phyloP scores from a whole-genome alignment of 2,797 vertebrate species.

The Spinibarbus caldwelli region DNA sequence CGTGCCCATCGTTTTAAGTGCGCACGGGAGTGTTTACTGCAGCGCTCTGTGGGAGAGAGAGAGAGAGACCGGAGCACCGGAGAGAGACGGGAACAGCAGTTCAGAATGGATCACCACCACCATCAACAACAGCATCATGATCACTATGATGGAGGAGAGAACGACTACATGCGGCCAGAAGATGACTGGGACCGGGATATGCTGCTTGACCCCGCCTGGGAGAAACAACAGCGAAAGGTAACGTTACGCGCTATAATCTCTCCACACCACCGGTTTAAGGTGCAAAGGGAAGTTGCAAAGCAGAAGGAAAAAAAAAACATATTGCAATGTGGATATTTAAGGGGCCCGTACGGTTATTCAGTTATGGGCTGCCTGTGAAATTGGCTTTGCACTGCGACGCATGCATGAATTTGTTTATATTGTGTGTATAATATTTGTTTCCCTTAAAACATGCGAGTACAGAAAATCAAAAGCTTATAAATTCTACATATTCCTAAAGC shows the following conservation, averaged over 20 bases:
- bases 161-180: slow-evolving; percentile 85
- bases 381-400: not conserved
- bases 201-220: slow-evolving; percentile 92
- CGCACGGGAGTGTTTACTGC: slow-evolving; percentile 69
- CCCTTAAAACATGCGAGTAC: not conserved
- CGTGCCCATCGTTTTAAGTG: slow-evolving; percentile 72
- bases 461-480: not conserved
- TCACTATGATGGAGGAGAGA: slow-evolving; percentile 79
- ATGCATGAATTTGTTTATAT: not conserved
- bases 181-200: slow-evolving; percentile 92
- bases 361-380: not conserved
- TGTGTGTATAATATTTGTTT: not conserved
- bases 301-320: not conserved
- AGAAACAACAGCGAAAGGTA: slow-evolving; percentile 92
- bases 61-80: slow-evolving; percentile 59
- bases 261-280: not conserved
- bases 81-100: slow-evolving; percentile 47
- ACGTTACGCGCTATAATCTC: slow-evolving; percentile 39
- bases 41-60: slow-evolving; percentile 64
- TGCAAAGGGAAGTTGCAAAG: slow-evolving; percentile 4
- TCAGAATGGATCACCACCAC: slow-evolving; percentile 78
- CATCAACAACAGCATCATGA: slow-evolving; percentile 58
- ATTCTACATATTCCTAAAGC: not conserved
- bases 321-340: not conserved
- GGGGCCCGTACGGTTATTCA: not conserved